Evolutionary conservation across 2,113 vertebrate genomes (phyloP).

Genomic region (Galbula dea): DNA sequence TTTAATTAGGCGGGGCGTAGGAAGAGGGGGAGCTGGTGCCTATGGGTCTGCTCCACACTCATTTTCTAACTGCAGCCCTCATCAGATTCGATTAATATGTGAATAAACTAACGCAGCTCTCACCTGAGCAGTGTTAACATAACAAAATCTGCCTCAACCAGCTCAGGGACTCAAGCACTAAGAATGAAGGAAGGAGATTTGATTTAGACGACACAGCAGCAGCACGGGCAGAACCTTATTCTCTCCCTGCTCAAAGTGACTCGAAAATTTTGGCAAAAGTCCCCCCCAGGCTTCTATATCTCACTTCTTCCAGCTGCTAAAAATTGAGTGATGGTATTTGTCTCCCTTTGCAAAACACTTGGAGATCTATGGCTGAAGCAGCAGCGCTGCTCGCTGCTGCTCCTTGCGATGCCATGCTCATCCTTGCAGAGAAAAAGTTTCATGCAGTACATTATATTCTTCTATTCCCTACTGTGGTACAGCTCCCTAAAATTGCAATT

Average conservation of each 20-base stretch:
- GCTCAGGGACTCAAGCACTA: neutral
- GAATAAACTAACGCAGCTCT: conserved; percentile 14
- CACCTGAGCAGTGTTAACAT: neutral
- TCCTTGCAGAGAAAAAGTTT: neutral
- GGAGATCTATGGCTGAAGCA: neutral
- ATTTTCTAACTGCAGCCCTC: neutral
- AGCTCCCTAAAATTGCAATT: conserved; percentile 34
- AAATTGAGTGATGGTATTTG: neutral
- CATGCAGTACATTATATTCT: neutral
- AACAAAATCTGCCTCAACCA: neutral
- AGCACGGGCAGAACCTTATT: neutral
- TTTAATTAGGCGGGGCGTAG: neutral
- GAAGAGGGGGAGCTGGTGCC: neutral
- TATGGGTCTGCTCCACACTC: neutral
- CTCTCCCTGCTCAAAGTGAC: neutral
- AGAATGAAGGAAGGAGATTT: neutral
- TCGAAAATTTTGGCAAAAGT: neutral
- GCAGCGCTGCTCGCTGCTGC: neutral
- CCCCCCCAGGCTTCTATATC: neutral
- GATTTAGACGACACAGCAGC: neutral
- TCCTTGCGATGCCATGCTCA: neutral
- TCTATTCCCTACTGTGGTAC: neutral
- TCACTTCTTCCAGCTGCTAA: neutral
- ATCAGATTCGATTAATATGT: neutral
- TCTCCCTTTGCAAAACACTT: neutral